Base-by-base conservation (phyloP, 2,797 vertebrate species). In the Furcifer pardalis region DNA sequence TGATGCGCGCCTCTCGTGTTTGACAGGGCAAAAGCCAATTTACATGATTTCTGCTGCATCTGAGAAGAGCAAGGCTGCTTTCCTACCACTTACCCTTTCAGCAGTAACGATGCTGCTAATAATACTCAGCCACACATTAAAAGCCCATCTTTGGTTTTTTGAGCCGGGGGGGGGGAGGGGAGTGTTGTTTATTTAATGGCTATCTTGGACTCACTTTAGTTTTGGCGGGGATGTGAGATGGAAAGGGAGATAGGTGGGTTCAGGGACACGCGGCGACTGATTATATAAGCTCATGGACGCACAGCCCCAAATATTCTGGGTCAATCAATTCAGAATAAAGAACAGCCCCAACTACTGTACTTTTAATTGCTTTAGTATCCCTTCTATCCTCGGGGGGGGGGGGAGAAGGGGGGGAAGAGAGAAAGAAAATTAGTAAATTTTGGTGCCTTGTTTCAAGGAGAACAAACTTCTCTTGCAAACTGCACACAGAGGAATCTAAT, bases 51-150 rank as follows among this genome's bases (percentile, higher is more conserved):
- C 5, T 1, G 19, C 5, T 3, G 35, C 79, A 23, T n/a, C 37
- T 44, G 68, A 4, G 52, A 78, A 40, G 27, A 63, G 30, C n/a
- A 21, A 25, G 10, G 9, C 4, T 27, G 2, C 42, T 40, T 52
- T 19, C 42, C 56, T 40, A 72, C 69, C 1, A 13, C 27, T 21
- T 73, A 46, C 59, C 42, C 71, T 65, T 59, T 42, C 42, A 2
- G 25, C 2, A n/a, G 52, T 62, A 73, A 81, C 3, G 69, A 81
- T 42, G 37, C n/a, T 73, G 69, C 71, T 82, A 82, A 82, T 63
- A 82, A 82, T 82, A 73, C 72, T 30, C 7, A 46, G 56, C 37
- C 1, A 40, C 30, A 37, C 71, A 49, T 82, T 82, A 82, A 74
- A 82, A 82, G 27, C 42, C 80, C 52, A 73, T 82, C 52, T 40